A percentile compares a stretch with the other conserved stretches of the same genome.
Conservation (phyloP, 1,140 invertebrate genomes). For the Drosophila takahashii region DNA sequence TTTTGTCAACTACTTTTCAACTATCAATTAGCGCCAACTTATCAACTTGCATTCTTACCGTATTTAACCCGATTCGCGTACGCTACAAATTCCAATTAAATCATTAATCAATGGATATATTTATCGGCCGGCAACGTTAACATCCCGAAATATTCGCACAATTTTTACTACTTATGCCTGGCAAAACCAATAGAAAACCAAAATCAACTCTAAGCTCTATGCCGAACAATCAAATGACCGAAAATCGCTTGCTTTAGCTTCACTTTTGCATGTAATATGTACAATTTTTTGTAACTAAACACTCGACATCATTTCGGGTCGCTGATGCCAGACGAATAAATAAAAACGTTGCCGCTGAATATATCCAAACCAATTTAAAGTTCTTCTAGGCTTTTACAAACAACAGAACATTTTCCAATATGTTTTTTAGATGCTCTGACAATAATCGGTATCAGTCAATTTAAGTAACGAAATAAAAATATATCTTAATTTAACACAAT, state of each 20-base stretch:
- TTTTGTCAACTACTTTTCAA: slow-evolving; percentile 62
- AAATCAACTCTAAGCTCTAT: slow-evolving; percentile 35
- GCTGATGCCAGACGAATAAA: slow-evolving; percentile 19
- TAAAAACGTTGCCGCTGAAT: slow-evolving; percentile 74
- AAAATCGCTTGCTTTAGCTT: slow-evolving; percentile 79
- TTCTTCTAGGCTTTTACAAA: slow-evolving; percentile 85
- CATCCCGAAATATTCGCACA: slow-evolving; percentile 71
- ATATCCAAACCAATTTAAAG: slow-evolving; percentile 75
- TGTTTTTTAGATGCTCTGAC: slow-evolving; percentile 64
- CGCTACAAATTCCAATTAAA: slow-evolving; percentile 55
- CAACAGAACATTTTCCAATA: slow-evolving; percentile 80
- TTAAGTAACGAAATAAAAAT: slow-evolving; percentile 28
- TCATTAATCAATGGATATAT: slow-evolving; percentile 73
- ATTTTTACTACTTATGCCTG: slow-evolving; percentile 64
- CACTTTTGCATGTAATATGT: slow-evolving; percentile 78
- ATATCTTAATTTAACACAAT: slow-evolving; percentile 57
- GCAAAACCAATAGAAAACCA: slow-evolving; percentile 35
- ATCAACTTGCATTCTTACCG: slow-evolving; percentile 66
- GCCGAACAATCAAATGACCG: slow-evolving; percentile 5
- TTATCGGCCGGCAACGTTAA: slow-evolving; percentile 67
- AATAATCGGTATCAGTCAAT: slow-evolving; percentile 57
- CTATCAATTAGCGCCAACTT: slow-evolving; percentile 69
- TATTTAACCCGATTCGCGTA: slow-evolving; percentile 61
- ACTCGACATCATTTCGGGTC: slow-evolving; percentile 63
- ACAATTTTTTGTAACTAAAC: slow-evolving; percentile 56